Evolutionary conservation across 2,113 vertebrate genomes (phyloP), one percentile per base, ranked within the genome.

Genomic region (Prunella fulvescens): DNA sequence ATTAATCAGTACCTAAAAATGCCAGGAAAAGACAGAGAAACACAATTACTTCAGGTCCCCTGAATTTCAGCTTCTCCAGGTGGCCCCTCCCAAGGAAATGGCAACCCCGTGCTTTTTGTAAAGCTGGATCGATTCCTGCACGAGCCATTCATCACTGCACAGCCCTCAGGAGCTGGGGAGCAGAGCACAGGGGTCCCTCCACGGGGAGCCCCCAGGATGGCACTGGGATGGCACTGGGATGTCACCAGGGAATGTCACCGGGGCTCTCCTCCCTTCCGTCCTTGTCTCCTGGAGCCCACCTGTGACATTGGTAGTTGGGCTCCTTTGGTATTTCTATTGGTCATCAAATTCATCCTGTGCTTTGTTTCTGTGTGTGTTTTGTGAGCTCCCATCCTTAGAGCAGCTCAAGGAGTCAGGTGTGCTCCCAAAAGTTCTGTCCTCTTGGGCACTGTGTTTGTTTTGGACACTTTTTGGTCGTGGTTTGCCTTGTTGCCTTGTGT

Each of bases 1-100:
- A 96, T 97, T 97, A 97, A 97, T 96, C 95, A 96, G 95, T 79
- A 94, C 72, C 90, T 97, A 95, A 97, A 96, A 96, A 96, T 89
- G 71, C 88, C 80, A 94, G 91, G 73, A 37, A 97, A 96, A 97
- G 93, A 96, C 51, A 96, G 95, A 97, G 97, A 84, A 96, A 94
- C 37, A 7, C 91, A 96, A 97, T 97, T 97, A 95, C 79, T 95
- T 94, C 82, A 45, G 50, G 65, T 91, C 70, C 40, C 84, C 83
- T 90, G 90, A 84, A 90, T 96, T 97, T 84, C 88, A 80, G 80
- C 85, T 97, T 95, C 67, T 95, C 79, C 48, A 64, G 81, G 79
- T 93, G 96, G 83, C 72, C 51, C 51, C 88, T 93, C 82, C 88
- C 65, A 53, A 81, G 89, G 91, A 95, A 94, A 94, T 54, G 84